Conservation (phyloP, 53 echinoderm and acorn worm genomes). For the Holothuria leucospilota region DNA sequence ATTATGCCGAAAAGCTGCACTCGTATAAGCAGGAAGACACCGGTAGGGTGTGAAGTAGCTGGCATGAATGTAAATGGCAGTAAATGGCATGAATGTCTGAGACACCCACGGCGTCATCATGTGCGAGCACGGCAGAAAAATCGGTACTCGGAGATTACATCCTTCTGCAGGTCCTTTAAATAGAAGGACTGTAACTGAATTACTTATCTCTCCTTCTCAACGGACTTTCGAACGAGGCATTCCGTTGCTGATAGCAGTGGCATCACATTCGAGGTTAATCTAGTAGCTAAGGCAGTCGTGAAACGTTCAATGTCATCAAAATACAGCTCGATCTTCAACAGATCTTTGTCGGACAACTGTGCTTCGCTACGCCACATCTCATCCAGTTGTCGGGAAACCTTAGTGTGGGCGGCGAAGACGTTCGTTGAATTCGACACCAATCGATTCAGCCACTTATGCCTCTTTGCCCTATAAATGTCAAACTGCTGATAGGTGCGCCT, state of each 20-base stretch:
- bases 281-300: slow-evolving; percentile 18
- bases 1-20: too few species aligned
- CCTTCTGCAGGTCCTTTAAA: slow-evolving; percentile 15
- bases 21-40: too few species aligned
- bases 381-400: too few species aligned
- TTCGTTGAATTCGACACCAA: too few species aligned
- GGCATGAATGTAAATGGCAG: neutral
- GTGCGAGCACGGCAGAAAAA: slow-evolving; percentile 25
- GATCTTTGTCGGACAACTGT: neutral
- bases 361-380: too few species aligned
- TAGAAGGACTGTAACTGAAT: slow-evolving; percentile 22
- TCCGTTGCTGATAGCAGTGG: slow-evolving; percentile 20
- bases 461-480: slow-evolving; percentile 1
- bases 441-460: neutral
- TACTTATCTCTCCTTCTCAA: neutral
- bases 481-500: slow-evolving; percentile 19
- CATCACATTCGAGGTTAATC: slow-evolving; percentile 18
- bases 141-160: slow-evolving; percentile 29
- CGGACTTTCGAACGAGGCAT: neutral
- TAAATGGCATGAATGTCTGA: slow-evolving; percentile 18
- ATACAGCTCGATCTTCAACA: slow-evolving; percentile 11
- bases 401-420: too few species aligned
- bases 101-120: slow-evolving; percentile 2
- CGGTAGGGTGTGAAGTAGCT: neutral
- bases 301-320: slow-evolving; percentile 22